Evolutionary conservation across 92 coral and sea anemone species (phyloP), one percentile per base, ranked within the genome.

Genomic region (Paramuricea clavata): DNA sequence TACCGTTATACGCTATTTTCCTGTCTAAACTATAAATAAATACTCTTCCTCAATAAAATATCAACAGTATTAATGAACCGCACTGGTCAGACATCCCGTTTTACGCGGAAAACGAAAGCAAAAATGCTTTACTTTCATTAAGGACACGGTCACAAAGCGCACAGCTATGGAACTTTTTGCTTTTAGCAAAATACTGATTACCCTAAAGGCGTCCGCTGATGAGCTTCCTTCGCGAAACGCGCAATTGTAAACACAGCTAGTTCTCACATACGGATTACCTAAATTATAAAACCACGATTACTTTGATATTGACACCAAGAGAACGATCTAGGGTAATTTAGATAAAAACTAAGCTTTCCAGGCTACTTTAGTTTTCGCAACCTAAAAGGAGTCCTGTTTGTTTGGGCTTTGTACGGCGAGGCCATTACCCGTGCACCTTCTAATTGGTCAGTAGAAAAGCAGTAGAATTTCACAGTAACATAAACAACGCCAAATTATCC

Each of bases 81-180:
- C 62, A 54, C 62, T n/a, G n/a, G n/a, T n/a, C n/a, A 54, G 62
- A 54, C 62, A 54, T 54, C 25, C 62, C 72, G 39, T 27, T 27
- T 27, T 31, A 28, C 72, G 36, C 2, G 23, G 72, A 65, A 65
- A 65, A 28, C 72, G 36, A 65, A 65, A 65, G 72, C n/a, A 27
- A 33, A 28, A 21, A 65, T 65, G 6, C 39, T 65, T 27, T 13
- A 31, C 16, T 15, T 33, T 33, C 39, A 33, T 27, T 28, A 65
- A 13, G 17, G 41, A 28, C 72, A 65, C 27, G 39, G 72, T 28
- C 72, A 65, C 11, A 23, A 17, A 17, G 62, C 62, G 62, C 62
- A 23, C 62, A 54, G 8, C 8, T 19, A 5, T 21, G 1, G 54
- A 2, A 10, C 26, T 0, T 54, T 54, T 54, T 12, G 72, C 72